These are phyloP conservation scores for Dichetophora obliterata DNA, from an alignment of 2,888 invertebrate genomes.

Conservation along the genomic window DNA sequence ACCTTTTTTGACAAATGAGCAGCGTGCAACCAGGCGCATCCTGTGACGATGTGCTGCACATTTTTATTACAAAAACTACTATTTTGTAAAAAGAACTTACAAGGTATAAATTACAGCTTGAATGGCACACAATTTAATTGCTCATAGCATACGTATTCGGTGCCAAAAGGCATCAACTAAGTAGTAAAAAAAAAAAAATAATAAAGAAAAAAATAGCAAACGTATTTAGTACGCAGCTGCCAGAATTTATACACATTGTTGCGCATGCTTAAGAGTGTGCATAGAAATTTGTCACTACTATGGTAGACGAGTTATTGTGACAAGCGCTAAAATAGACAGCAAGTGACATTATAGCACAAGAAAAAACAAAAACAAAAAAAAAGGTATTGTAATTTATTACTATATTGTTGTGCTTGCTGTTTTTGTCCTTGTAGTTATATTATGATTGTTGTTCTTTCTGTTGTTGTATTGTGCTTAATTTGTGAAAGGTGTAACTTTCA, in stretches of 20 bases:
- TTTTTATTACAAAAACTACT: background rate
- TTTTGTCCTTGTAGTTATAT: background rate
- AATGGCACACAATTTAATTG: constrained; percentile 69
- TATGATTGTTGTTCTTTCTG: background rate
- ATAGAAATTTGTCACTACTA: constrained; percentile 66
- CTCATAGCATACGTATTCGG: constrained; percentile 43
- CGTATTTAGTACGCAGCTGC: background rate
- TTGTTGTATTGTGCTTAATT: background rate
- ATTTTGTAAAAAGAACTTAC: background rate
- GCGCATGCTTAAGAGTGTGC: constrained; percentile 62
- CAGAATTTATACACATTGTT: constrained; percentile 40
- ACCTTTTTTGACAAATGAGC: constrained; percentile 8
- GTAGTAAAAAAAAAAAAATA: background rate
- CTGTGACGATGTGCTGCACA: background rate
- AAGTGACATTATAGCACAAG: background rate
- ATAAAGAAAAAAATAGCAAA: background rate
- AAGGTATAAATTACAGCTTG: constrained; percentile 68
- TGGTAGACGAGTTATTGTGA: constrained; percentile 11
- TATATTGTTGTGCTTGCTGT: no score
- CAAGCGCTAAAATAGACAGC: background rate
- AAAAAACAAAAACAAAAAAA: background rate
- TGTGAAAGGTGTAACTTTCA: constrained; percentile 26
- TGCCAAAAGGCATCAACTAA: background rate
- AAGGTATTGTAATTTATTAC: background rate
- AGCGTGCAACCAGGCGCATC: background rate